A percentile compares a stretch with the other conserved stretches of the same genome.
These are phyloP conservation scores for Halcyon senegalensis DNA, from an alignment of 2,113 vertebrate species.

Conservation along the genomic window DNA sequence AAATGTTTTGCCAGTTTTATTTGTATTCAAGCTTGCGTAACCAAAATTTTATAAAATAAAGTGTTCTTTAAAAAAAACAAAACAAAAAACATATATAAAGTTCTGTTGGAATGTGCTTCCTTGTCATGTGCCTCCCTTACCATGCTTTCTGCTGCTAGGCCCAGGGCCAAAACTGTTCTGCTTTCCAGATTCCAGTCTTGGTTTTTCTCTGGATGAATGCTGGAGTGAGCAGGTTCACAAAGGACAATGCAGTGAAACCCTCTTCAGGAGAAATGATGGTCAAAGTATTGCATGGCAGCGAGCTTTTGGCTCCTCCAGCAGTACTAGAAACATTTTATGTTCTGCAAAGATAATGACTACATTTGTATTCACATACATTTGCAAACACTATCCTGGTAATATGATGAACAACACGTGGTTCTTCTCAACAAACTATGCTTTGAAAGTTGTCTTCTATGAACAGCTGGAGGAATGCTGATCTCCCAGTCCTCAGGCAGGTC, in stretches of 20 bases:
- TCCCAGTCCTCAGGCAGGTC: background rate
- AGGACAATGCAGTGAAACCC: background rate
- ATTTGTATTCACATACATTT: background rate
- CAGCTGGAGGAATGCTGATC: background rate
- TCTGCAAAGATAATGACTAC: background rate
- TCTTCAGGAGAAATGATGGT: background rate
- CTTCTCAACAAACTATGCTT: background rate
- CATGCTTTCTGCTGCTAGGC: background rate
- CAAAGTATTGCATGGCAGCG: background rate
- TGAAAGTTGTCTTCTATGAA: background rate
- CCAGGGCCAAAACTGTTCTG: background rate
- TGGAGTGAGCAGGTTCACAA: background rate
- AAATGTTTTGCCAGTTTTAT: background rate
- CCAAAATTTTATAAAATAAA: background rate
- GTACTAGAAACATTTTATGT: background rate
- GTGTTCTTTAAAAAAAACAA: background rate
- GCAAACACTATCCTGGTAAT: background rate
- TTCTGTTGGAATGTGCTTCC: background rate
- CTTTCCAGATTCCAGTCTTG: background rate
- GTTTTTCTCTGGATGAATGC: background rate
- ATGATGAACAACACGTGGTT: background rate
- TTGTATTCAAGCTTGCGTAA: background rate
- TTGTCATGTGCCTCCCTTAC: background rate
- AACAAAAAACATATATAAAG: no score
- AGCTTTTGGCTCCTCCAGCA: background rate